These are phyloP conservation scores for Pherbina coryleti DNA, from an alignment of 2,888 invertebrate genomes.

Conservation along the genomic window DNA sequence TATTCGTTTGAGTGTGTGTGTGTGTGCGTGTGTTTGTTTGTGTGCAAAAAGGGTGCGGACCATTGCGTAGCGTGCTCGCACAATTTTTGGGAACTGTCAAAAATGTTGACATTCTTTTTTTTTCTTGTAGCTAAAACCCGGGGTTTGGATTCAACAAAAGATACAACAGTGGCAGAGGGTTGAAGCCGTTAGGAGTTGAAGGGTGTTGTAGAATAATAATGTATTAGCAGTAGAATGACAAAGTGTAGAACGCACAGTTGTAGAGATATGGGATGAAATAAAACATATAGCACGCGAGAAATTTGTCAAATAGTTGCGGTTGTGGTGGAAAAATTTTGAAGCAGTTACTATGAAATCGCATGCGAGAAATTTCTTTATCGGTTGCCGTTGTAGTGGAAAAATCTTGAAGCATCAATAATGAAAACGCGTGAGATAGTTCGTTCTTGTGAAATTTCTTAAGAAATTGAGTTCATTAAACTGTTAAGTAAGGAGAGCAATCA, in stretches of 20 bases:
- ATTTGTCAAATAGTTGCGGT: no score
- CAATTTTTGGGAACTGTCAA: conserved; percentile 7
- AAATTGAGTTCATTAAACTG: no score
- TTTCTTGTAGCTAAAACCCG: not conserved
- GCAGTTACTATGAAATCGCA: no score
- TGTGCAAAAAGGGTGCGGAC: conserved; percentile 16
- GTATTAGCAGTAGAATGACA: no score
- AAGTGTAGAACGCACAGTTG: not conserved
- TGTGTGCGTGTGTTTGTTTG: not conserved
- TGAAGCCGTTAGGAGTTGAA: not conserved
- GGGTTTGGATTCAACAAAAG: no score
- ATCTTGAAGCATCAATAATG: no score
- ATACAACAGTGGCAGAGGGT: no score
- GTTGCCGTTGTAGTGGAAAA: no score
- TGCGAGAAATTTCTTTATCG: not conserved
- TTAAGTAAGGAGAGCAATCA: no score
- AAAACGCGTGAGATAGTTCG: no score
- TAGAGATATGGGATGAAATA: not conserved
- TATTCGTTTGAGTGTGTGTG: not conserved
- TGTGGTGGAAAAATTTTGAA: no score
- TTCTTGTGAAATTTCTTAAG: no score
- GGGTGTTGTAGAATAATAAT: not conserved
- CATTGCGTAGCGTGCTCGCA: not conserved
- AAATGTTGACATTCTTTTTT: not conserved
- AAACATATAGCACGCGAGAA: not conserved